phyloP scores from a whole-genome alignment of 2,113 vertebrate genomes.

The Azemiops feae region DNA sequence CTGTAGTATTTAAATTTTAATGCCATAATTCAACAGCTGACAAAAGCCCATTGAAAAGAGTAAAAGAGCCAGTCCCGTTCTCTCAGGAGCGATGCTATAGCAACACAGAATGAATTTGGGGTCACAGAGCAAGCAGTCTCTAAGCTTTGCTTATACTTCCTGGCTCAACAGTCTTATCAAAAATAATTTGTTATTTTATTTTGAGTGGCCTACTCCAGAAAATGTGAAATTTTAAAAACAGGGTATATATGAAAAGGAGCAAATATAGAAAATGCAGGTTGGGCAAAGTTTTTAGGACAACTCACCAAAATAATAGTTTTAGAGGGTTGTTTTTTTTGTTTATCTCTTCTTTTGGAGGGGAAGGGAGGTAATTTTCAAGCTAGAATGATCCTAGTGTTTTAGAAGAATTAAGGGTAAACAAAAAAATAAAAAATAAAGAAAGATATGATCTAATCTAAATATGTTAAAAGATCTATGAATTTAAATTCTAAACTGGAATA shows the following conservation, averaged over 20 bases:
- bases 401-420: slow-evolving; percentile 41
- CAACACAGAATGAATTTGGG: slow-evolving; percentile 82
- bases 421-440: not conserved
- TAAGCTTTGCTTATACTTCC: slow-evolving; percentile 77
- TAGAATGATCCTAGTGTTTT: slow-evolving; percentile 21
- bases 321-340: not conserved
- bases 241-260: slow-evolving; percentile 58
- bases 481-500: slow-evolving; percentile 36
- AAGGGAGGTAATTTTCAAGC: too few relatives aligned
- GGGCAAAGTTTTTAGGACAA: slow-evolving; percentile 48
- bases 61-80: slow-evolving; percentile 70
- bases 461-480: slow-evolving; percentile 9
- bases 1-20: slow-evolving; percentile 82
- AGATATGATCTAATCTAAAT: not conserved
- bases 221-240: slow-evolving; percentile 53
- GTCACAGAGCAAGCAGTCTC: slow-evolving; percentile 77
- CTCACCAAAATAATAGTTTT: slow-evolving; percentile 41
- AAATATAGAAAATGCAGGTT: slow-evolving; percentile 40
- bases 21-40: slow-evolving; percentile 83
- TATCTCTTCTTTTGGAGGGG: not conserved
- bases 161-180: slow-evolving; percentile 74
- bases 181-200: slow-evolving; percentile 71
- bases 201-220: slow-evolving; percentile 53
- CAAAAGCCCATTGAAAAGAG: slow-evolving; percentile 81
- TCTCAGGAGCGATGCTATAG: slow-evolving; percentile 84